Conservation (phyloP, 2,797 vertebrate species). For the Furcifer pardalis region DNA sequence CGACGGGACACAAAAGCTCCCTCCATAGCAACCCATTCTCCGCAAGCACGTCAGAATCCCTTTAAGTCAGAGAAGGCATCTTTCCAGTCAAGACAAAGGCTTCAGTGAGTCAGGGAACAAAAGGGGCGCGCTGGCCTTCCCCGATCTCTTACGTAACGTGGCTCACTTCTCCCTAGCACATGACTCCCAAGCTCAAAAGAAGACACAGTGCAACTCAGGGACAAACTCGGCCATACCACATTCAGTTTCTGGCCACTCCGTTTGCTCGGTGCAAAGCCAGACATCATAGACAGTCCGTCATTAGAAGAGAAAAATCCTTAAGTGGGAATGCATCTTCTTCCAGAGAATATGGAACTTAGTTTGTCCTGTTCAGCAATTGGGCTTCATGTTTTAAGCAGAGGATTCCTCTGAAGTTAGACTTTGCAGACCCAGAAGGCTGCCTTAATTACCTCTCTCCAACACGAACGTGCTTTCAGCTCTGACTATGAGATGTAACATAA, state of each 20-base stretch:
- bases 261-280: neutral
- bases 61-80: neutral
- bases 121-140: neutral
- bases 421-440: too few relatives aligned
- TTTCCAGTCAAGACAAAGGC: neutral
- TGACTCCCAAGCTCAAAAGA: neutral
- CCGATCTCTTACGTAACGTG: too few relatives aligned
- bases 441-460: too few relatives aligned
- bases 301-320: too few relatives aligned
- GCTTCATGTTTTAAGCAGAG: too few relatives aligned
- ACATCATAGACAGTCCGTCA: too few relatives aligned
- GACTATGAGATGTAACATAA: too few relatives aligned
- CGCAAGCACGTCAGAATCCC: neutral
- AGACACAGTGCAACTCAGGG: neutral
- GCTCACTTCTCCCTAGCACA: neutral
- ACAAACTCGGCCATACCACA: neutral
- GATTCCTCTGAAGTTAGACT: too few relatives aligned
- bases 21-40: neutral
- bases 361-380: too few relatives aligned
- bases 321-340: too few relatives aligned
- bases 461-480: too few relatives aligned
- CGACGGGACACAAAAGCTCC: neutral
- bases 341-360: too few relatives aligned
- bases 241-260: neutral
- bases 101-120: neutral